A percentile compares a stretch with the other conserved stretches of the same genome.
Conservation (phyloP, 2,888 invertebrate genomes). For the Caenorhabditis panamensis region DNA sequence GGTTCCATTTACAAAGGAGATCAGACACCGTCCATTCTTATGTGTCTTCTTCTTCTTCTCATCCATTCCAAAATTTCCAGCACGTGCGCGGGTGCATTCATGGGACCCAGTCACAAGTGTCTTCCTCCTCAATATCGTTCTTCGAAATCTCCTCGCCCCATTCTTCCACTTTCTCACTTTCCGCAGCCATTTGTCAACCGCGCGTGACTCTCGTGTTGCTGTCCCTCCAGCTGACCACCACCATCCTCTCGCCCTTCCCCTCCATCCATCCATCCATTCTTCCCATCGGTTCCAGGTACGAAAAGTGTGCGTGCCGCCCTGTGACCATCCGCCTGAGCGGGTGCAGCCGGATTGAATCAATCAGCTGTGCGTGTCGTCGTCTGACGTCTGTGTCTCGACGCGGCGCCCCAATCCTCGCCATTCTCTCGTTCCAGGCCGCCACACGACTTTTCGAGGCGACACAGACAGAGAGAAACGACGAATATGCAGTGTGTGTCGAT, state of each 20-base stretch:
- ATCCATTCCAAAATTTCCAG: neutral
- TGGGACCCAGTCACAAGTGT: neutral
- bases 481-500: slow-evolving; percentile 18
- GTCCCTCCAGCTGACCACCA: neutral
- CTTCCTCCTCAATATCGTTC: neutral
- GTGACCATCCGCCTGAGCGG: slow-evolving; percentile 26
- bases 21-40: neutral
- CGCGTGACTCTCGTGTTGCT: slow-evolving; percentile 3
- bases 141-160: neutral
- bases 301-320: slow-evolving; percentile 43
- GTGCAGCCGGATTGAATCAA: slow-evolving; percentile 50
- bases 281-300: slow-evolving; percentile 53
- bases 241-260: neutral
- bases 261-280: too few species aligned
- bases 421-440: too few species aligned
- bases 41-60: neutral
- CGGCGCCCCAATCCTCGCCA: slow-evolving; percentile 9
- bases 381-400: slow-evolving; percentile 31
- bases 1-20: too few species aligned
- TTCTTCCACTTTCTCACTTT: neutral
- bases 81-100: neutral
- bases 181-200: neutral
- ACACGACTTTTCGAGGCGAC: slow-evolving; percentile 45
- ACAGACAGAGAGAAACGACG: neutral
- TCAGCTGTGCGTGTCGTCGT: slow-evolving; percentile 37